Evolutionary conservation across 2,113 vertebrate species (phyloP).

Genomic region (Illadopsis cleaveri): DNA sequence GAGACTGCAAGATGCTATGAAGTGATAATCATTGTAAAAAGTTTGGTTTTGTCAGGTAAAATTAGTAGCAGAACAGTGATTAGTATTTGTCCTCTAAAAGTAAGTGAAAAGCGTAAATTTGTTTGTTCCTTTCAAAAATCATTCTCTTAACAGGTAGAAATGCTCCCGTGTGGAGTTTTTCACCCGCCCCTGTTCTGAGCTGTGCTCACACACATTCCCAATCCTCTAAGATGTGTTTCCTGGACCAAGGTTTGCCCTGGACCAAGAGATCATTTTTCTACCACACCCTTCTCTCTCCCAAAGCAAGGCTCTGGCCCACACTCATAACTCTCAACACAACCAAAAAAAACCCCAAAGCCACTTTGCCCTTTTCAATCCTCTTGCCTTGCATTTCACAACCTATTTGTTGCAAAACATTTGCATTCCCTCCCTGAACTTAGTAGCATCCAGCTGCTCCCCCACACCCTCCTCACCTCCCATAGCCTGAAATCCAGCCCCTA

Average conservation of each 20-base stretch:
- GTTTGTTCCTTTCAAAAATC: not conserved
- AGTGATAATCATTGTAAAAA: not conserved
- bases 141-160: not conserved
- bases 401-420: not conserved
- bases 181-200: not conserved
- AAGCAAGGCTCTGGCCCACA: not conserved
- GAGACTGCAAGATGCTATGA: not conserved
- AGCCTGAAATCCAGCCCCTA: not conserved
- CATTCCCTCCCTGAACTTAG: not conserved
- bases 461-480: not conserved
- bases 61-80: not conserved
- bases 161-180: not conserved
- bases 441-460: fast-evolving
- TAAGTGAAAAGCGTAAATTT: not conserved
- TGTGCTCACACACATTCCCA: not conserved
- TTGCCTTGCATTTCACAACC: not conserved
- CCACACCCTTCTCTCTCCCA: not conserved
- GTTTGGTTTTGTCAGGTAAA: not conserved
- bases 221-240: not conserved
- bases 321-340: not conserved
- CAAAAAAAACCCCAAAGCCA: not conserved
- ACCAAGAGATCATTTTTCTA: not conserved
- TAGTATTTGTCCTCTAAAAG: not conserved
- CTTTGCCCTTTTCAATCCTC: not conserved
- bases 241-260: not conserved